phyloP scores from a whole-genome alignment of 2,113 vertebrate species.

The Anolis sagrei region DNA sequence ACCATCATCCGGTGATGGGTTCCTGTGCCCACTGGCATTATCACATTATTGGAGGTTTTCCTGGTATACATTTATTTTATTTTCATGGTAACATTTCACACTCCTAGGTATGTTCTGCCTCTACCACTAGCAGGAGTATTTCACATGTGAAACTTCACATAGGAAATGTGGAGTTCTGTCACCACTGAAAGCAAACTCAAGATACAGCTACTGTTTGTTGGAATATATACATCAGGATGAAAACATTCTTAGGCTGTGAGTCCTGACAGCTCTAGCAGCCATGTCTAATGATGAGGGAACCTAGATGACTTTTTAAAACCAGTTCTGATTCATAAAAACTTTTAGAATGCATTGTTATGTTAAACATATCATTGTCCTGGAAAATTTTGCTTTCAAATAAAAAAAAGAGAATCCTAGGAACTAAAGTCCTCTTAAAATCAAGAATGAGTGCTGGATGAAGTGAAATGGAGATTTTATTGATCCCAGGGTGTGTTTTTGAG shows the following conservation, averaged over 20 bases:
- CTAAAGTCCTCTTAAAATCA: slow-evolving; percentile 36
- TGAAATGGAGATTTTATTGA: slow-evolving; percentile 54
- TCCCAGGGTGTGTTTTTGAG: slow-evolving; percentile 2
- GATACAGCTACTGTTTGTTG: neutral
- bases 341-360: neutral
- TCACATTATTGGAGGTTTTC: no score
- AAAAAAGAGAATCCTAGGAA: neutral
- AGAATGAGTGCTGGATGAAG: slow-evolving; percentile 28
- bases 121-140: neutral
- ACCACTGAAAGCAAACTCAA: neutral
- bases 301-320: no score
- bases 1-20: neutral
- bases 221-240: neutral
- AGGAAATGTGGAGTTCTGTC: neutral
- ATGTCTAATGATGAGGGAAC: no score
- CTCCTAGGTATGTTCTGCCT: neutral
- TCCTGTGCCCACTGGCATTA: neutral
- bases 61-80: neutral
- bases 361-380: neutral
- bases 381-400: neutral
- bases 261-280: neutral
- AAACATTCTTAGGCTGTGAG: neutral
- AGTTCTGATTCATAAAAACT: no score
- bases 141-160: neutral
- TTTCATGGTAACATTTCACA: neutral